Evolutionary conservation across 1,140 invertebrate genomes (phyloP).

Genomic region (Whitmania pigra): DNA sequence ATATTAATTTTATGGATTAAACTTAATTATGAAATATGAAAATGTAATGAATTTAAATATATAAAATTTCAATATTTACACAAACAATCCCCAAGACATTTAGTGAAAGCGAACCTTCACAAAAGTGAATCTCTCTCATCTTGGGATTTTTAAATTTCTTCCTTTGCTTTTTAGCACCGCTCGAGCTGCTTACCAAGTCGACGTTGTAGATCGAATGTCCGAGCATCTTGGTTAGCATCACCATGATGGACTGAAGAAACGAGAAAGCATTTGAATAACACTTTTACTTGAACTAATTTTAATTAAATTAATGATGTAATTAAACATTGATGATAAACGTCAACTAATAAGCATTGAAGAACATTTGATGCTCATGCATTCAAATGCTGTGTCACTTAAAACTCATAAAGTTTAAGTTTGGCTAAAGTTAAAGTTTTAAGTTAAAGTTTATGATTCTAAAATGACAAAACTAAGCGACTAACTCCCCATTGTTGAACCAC

Average conservation of each 20-base stretch:
- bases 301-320: too few relatives aligned
- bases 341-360: too few relatives aligned
- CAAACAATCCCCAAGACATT: background rate
- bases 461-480: background rate
- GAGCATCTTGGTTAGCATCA: slow-evolving; percentile 2
- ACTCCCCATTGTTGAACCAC: slow-evolving; percentile 1
- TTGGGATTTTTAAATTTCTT: background rate
- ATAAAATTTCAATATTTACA: background rate
- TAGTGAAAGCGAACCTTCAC: background rate
- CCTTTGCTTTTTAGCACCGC: background rate
- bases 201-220: background rate
- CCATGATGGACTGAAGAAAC: background rate
- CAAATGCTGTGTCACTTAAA: too few relatives aligned
- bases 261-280: too few relatives aligned
- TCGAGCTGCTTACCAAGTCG: background rate
- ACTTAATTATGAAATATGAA: background rate
- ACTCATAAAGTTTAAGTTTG: too few relatives aligned
- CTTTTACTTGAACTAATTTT: too few relatives aligned
- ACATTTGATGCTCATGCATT: background rate
- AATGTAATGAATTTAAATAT: background rate
- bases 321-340: too few relatives aligned
- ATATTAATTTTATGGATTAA: too few relatives aligned
- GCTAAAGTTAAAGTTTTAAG: too few relatives aligned
- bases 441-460: background rate
- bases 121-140: background rate